Evolutionary conservation across 1,140 invertebrate genomes (phyloP), one percentile per base, ranked within the genome.

Genomic region (Bombus vancouverensis): DNA sequence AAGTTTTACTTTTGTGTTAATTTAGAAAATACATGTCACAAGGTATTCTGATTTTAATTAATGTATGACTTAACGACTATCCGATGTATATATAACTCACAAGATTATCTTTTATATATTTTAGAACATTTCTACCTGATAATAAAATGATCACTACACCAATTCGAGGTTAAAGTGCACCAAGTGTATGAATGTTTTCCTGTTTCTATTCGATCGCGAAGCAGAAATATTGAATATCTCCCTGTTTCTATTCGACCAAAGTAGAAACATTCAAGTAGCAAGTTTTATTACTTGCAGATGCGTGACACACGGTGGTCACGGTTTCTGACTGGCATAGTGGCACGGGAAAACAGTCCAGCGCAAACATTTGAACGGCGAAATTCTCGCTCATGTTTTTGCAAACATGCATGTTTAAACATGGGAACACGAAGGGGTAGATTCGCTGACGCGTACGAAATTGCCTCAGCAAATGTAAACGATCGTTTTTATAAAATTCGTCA

Each of bases 401-500:
- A 74, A 74, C 39, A 34, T 8, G 73, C 28, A 10, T 75, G 32
- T 53, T 75, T 53, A 53, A 13, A 75, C 32, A 34, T 25, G 32
- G 59, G 3, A n/a, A 66, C 37, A n/a, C 39, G 37, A 32, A 65
- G 10, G 37, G 28, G 53, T 28, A 53, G 25, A 39, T 78, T 34
- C 75, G 39, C 5, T 10, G 53, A 59, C n/a, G 53, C 57, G 75
- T 3, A 39, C 12, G 37, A 42, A 78, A 78, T 78, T 78, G 39
- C 28, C 57, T 22, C 15, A n/a, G 12, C 28, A 37, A 78, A 65
- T 78, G 39, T 25, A 42, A 66, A 65, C 28, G 75, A 65, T 77
- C 75, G 37, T 42, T 66, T 65, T 77, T 77, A 32, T 37, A 62
- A 78, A 78, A 78, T 8, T 42, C 28, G 57, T n/a, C 75, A 66